Conservation (phyloP, 2,888 invertebrate species). For the Cenopis cana region DNA sequence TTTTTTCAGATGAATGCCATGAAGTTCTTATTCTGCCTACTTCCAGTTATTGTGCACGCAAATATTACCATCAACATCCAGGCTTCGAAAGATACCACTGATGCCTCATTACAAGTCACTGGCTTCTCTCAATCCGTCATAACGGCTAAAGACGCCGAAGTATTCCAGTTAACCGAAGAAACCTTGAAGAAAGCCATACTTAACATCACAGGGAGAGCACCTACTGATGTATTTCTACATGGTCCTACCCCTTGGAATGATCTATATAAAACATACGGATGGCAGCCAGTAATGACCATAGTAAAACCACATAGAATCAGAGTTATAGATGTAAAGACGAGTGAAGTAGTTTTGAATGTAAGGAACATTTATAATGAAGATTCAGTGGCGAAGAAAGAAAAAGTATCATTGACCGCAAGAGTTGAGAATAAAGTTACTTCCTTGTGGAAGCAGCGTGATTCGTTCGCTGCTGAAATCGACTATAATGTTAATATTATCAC, state of each 20-base stretch:
- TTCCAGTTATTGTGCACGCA: background rate
- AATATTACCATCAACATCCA: conserved; percentile 8
- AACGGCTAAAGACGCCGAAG: background rate
- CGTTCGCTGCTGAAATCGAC: background rate
- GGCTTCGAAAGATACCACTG: background rate
- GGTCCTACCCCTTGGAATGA: conserved; percentile 26
- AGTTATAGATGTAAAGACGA: background rate
- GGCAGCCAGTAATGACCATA: background rate
- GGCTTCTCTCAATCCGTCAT: conserved; percentile 5
- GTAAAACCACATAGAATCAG: conserved; percentile 3
- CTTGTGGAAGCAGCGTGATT: background rate
- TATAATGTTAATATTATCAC: background rate
- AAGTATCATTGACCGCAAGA: background rate
- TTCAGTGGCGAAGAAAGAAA: background rate
- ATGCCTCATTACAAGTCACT: background rate
- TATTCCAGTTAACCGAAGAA: conserved; percentile 2
- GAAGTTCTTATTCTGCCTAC: conserved; percentile 8
- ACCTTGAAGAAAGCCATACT: background rate
- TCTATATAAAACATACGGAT: conserved; percentile 4
- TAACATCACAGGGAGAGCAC: background rate
- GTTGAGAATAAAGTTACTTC: background rate
- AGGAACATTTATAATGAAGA: background rate
- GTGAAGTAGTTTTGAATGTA: background rate
- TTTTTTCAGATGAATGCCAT: background rate
- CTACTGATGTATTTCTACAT: conserved; percentile 1